These are phyloP conservation scores for Siniperca obscura DNA, from an alignment of 2,797 vertebrate species.

Conservation along the genomic window DNA sequence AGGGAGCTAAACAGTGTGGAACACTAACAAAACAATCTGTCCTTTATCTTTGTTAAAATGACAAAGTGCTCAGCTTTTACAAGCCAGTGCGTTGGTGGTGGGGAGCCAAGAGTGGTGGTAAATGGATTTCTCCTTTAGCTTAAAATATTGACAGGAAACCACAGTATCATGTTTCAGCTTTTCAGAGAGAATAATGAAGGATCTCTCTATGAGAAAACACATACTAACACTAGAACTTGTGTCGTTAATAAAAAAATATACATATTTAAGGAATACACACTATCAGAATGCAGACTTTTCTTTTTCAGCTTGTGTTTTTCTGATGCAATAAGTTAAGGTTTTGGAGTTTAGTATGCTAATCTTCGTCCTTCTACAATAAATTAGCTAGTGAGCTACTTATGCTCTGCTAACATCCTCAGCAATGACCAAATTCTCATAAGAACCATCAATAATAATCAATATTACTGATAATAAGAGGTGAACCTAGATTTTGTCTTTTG, in stretches of 20 bases:
- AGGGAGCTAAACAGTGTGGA: neutral
- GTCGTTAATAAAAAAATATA: neutral
- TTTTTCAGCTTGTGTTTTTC: neutral
- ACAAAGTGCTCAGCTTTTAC: slow-evolving; percentile 23
- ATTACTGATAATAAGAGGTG: neutral
- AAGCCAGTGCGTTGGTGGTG: neutral
- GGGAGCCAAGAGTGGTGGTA: slow-evolving; percentile 8
- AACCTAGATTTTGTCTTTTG: neutral
- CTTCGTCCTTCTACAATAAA: neutral
- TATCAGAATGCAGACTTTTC: no score
- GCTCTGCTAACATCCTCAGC: neutral
- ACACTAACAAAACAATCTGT: neutral
- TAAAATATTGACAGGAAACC: neutral
- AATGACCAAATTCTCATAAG: neutral
- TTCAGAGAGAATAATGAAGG: neutral
- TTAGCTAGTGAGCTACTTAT: neutral
- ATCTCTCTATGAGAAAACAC: neutral
- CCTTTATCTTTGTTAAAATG: slow-evolving; percentile 12
- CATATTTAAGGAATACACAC: neutral
- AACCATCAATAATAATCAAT: neutral
- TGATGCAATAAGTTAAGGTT: neutral
- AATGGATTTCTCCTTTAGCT: slow-evolving; percentile 24
- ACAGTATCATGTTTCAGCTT: slow-evolving; percentile 34
- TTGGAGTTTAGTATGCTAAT: neutral
- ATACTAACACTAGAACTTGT: neutral